These are phyloP conservation scores for Drosophila funebris DNA, from an alignment of 1,140 invertebrate genomes.

Conservation along the genomic window DNA sequence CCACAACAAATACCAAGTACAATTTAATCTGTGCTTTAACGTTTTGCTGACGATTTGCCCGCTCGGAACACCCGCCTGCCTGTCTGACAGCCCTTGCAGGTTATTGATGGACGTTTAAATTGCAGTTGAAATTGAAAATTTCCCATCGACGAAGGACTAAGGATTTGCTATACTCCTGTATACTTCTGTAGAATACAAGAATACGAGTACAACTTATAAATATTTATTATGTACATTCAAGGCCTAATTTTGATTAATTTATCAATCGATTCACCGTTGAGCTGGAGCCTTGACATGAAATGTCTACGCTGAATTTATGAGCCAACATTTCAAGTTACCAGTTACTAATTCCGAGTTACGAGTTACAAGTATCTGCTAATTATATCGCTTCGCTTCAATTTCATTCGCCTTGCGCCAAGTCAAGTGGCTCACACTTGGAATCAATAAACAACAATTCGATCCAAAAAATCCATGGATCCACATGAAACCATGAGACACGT, in stretches of 20 bases:
- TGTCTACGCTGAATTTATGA: slow-evolving; percentile 64
- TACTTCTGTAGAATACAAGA: slow-evolving; percentile 42
- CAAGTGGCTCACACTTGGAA: slow-evolving; percentile 42
- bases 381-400: slow-evolving; percentile 47
- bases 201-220: slow-evolving; percentile 53
- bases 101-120: slow-evolving; percentile 78
- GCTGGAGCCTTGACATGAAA: slow-evolving; percentile 75
- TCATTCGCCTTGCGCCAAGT: neutral
- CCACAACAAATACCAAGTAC: slow-evolving; percentile 27
- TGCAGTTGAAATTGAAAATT: slow-evolving; percentile 72
- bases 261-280: slow-evolving; percentile 69
- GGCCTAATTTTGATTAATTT: slow-evolving; percentile 77
- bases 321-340: slow-evolving; percentile 46
- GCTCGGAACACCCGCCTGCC: neutral
- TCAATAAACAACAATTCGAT: slow-evolving; percentile 58
- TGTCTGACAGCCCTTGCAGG: neutral
- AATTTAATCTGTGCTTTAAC: slow-evolving; percentile 57
- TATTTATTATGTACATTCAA: slow-evolving; percentile 76
- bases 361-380: slow-evolving; percentile 40
- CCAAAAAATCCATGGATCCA: slow-evolving; percentile 52
- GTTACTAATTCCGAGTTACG: neutral
- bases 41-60: slow-evolving; percentile 26
- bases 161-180: slow-evolving; percentile 13
- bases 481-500: slow-evolving; percentile 60
- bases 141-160: neutral